phyloP scores from a whole-genome alignment of 2,888 invertebrate genomes.

The Drosophila meridionalis region DNA sequence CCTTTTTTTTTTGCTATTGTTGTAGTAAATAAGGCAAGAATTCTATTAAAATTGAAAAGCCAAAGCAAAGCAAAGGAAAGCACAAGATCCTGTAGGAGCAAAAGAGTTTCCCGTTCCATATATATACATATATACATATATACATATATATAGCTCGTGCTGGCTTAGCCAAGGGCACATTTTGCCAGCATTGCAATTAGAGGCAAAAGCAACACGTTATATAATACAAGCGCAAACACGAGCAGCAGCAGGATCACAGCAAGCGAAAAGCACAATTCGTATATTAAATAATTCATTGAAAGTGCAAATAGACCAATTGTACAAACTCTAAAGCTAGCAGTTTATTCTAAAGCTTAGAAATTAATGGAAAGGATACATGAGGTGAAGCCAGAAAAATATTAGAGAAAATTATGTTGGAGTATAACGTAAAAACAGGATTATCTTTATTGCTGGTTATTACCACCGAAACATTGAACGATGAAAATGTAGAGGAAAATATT shows the following conservation, averaged over 20 bases:
- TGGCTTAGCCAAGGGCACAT: constrained; percentile 46
- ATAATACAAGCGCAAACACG: background rate
- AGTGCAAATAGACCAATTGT: constrained; percentile 27
- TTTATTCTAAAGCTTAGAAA: background rate
- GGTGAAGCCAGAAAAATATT: background rate
- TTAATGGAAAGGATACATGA: constrained; percentile 19
- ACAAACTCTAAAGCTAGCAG: constrained; percentile 29
- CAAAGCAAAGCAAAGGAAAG: constrained; percentile 17
- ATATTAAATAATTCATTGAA: constrained; percentile 61
- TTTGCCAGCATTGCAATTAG: constrained; percentile 64
- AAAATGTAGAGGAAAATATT: background rate
- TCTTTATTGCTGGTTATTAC: background rate
- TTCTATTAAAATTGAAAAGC: constrained; percentile 64
- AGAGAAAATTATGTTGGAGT: too few relatives aligned
- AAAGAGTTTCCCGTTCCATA: constrained; percentile 10
- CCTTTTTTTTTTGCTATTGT: constrained; percentile 6
- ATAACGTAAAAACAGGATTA: background rate
- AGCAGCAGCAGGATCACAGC: background rate
- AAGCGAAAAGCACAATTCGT: constrained; percentile 52
- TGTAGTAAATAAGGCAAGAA: constrained; percentile 56
- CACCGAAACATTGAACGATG: background rate
- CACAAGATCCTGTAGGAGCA: constrained; percentile 29
- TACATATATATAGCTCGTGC: constrained; percentile 12
- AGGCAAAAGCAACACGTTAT: constrained; percentile 45
- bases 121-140: background rate